These are phyloP conservation scores for Tachypleus tridentatus DNA, from an alignment of 1,140 invertebrate species.

Conservation along the genomic window DNA sequence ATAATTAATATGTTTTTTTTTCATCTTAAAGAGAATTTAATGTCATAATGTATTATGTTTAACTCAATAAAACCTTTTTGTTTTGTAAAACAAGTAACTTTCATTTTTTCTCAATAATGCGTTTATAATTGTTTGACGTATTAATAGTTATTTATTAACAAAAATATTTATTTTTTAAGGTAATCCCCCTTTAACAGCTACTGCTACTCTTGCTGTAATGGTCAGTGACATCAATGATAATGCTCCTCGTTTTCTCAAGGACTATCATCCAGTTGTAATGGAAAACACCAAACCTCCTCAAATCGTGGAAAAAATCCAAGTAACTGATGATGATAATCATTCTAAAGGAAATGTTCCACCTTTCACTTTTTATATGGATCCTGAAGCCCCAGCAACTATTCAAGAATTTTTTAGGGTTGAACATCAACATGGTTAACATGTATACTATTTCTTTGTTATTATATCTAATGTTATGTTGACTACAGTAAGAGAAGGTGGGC, in stretches of 20 bases:
- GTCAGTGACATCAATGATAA: slow-evolving; percentile 95
- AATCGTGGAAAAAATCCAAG: slow-evolving; percentile 83
- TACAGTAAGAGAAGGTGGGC: too few relatives aligned
- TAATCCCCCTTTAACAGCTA: slow-evolving; percentile 78
- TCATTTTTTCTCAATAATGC: slow-evolving; percentile 4
- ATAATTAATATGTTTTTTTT: too few relatives aligned
- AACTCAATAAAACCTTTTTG: background rate
- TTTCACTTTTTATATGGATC: slow-evolving; percentile 83
- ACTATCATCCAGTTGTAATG: slow-evolving; percentile 80
- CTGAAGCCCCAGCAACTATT: slow-evolving; percentile 81
- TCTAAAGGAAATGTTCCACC: slow-evolving; percentile 89
- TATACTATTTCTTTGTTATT: background rate
- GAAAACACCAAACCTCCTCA: slow-evolving; percentile 70
- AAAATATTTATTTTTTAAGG: slow-evolving; percentile 24
- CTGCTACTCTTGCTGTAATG: slow-evolving; percentile 85
- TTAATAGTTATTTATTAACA: too few relatives aligned
- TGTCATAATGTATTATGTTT: too few relatives aligned
- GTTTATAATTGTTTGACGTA: background rate
- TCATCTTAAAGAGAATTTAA: too few relatives aligned
- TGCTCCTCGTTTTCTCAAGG: slow-evolving; percentile 46
- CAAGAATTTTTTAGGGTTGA: slow-evolving; percentile 77
- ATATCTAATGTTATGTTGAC: background rate
- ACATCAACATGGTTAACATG: slow-evolving; percentile 9
- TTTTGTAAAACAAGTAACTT: background rate
- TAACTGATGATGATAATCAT: slow-evolving; percentile 86